Evolutionary conservation across 2,113 vertebrate genomes (phyloP).

Genomic region (Melanotaenia duboulayi): DNA sequence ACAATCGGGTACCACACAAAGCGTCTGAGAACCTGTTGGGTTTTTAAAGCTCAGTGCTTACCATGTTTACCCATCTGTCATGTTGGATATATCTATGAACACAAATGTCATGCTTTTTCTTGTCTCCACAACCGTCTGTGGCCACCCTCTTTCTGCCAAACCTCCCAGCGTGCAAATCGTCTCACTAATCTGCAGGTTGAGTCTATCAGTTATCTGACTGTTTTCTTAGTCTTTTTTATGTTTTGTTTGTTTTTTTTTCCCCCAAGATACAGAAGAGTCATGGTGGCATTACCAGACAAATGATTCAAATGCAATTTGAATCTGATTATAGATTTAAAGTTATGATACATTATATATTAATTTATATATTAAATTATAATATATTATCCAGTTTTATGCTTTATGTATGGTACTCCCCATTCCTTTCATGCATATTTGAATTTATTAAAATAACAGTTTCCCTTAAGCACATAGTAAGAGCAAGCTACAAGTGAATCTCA

Average conservation of each 20-base stretch:
- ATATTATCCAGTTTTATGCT: not conserved
- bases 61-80: constrained; percentile 27
- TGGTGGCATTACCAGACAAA: constrained; percentile 5
- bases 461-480: not conserved
- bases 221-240: no score
- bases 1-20: constrained; percentile 42
- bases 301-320: constrained; percentile 4
- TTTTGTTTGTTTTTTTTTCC: constrained; percentile 14
- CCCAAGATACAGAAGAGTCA: not conserved
- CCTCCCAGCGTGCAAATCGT: not conserved
- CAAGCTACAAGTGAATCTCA: constrained; percentile 23
- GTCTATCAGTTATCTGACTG: constrained; percentile 3
- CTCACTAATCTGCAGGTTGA: not conserved
- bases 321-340: not conserved
- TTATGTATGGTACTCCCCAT: not conserved
- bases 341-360: no score
- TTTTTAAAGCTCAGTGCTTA: constrained; percentile 11
- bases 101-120: constrained; percentile 1
- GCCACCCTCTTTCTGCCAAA: not conserved
- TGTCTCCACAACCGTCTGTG: constrained; percentile 32
- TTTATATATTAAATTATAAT: no score
- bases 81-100: constrained; percentile 14
- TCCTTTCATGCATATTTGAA: not conserved
- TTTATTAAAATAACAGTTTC: not conserved
- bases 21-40: constrained; percentile 9